Base-by-base conservation (phyloP, 1,140 invertebrate species). In the Platyura marginata region DNA sequence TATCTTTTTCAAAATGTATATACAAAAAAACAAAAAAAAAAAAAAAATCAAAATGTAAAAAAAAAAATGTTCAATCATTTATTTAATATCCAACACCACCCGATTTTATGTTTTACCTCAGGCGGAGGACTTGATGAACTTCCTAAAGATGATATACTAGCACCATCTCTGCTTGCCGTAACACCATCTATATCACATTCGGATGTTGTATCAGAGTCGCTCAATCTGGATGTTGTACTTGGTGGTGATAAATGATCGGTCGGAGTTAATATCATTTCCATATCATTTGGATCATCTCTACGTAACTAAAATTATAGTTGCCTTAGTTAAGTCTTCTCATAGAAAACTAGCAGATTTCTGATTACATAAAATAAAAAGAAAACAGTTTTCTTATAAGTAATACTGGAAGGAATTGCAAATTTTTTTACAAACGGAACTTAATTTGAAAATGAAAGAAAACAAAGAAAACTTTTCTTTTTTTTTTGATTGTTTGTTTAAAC, bases 191-290 rank as follows among this genome's bases (percentile, higher is more conserved):
- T 74, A 61, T 93, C 88, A 59, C 86, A 80, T 64, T 95, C 90
- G 49, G 87, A 92, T 46, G 73, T 72, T 16, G 81, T 83, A 65
- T 97, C 87, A 21, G 84, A 88, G 64, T 95, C 90, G 48, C 89
- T 93, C 48, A 91, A 73, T 15, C 85, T 72, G 42, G 86, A 87
- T 43, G 81, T 81, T 16, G 78, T 84, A 47, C 83, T 84, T 46
- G 89, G 87, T 32, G 90, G 90, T 51, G 90, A 94, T 44, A 94
- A 69, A 65, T 92, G 90, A 65, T 93, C 88, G 50, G 77, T 80
- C 44, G 78, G 77, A 48, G 69, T 81, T 59, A 72, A 65, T 47
- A 66, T 63, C 51, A 68, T 57, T 46, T 72, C 71, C 48, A 57
- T 54, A 41, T 72, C 69, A 49, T 50, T 53, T 49, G 49, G 47